Conservation (phyloP, 2,888 invertebrate genomes). For the Aplocera efformata region DNA sequence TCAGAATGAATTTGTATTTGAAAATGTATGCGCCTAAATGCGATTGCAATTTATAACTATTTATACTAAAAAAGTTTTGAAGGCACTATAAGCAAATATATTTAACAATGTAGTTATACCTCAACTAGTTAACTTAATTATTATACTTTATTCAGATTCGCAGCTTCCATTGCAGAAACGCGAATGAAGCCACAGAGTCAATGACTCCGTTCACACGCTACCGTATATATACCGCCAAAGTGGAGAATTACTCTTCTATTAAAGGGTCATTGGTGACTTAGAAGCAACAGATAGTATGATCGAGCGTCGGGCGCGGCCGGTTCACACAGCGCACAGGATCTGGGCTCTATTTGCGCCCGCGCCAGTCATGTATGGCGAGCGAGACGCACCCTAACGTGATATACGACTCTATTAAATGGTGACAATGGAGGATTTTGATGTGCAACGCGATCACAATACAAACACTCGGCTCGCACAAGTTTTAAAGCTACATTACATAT, state of each 20-base stretch:
- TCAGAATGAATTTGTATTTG: too few relatives aligned
- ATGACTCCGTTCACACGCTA: constrained; percentile 27
- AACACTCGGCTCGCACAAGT: constrained; percentile 13
- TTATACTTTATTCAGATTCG: constrained; percentile 15
- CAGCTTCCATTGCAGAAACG: constrained; percentile 12
- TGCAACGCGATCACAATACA: constrained; percentile 18
- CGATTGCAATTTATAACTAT: too few relatives aligned
- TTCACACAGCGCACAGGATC: constrained; percentile 72
- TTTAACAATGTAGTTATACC: too few relatives aligned
- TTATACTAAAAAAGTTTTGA: too few relatives aligned
- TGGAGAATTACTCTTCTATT: constrained; percentile 28
- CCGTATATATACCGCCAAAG: constrained; percentile 15
- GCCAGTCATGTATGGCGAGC: constrained; percentile 59
- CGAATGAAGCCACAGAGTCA: constrained; percentile 20
- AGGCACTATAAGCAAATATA: too few relatives aligned
- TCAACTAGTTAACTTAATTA: too few relatives aligned
- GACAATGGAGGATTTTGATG: constrained; percentile 25
- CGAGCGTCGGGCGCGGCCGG: constrained; percentile 53
- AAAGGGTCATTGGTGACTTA: constrained; percentile 25
- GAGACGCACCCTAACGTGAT: constrained; percentile 51
- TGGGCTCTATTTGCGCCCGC: constrained; percentile 74
- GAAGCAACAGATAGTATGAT: constrained; percentile 33
- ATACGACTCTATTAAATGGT: constrained; percentile 35
- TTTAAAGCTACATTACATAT: constrained; percentile 4
- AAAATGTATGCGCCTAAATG: too few relatives aligned